These are phyloP conservation scores for Protosalanx chinensis DNA, from an alignment of 2,797 vertebrate genomes.

Conservation along the genomic window DNA sequence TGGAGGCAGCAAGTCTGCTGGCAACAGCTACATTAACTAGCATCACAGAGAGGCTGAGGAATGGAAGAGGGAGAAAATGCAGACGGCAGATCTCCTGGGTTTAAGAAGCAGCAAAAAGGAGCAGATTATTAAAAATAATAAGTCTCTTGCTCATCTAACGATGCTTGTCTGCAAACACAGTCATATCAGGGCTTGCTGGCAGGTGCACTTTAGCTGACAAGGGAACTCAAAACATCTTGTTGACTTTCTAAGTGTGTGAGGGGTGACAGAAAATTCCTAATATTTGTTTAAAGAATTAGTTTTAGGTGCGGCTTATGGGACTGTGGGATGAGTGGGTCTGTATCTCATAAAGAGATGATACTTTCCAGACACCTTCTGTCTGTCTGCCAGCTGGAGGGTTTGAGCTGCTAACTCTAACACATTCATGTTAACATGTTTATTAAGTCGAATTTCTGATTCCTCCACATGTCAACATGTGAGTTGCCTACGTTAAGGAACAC, in stretches of 20 bases:
- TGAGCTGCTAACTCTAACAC: neutral
- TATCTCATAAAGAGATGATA: constrained; percentile 40
- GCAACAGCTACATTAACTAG: constrained; percentile 52
- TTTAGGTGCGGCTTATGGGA: constrained; percentile 14
- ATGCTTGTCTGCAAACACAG: constrained; percentile 38
- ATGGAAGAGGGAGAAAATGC: constrained; percentile 40
- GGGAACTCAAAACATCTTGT: constrained; percentile 55
- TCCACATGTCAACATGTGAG: neutral
- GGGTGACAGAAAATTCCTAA: constrained; percentile 35
- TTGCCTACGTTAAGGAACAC: too few species aligned
- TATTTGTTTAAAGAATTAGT: constrained; percentile 32
- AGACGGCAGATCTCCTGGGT: constrained; percentile 55
- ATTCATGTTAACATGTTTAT: neutral
- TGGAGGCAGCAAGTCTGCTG: constrained; percentile 10
- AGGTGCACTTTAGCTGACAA: constrained; percentile 55
- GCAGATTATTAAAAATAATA: constrained; percentile 72
- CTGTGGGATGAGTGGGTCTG: constrained; percentile 3
- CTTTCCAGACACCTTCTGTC: neutral
- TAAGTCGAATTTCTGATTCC: neutral
- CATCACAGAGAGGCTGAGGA: constrained; percentile 21
- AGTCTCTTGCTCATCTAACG: constrained; percentile 59
- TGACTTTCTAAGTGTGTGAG: constrained; percentile 40
- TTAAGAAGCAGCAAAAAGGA: constrained; percentile 58
- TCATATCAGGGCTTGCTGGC: constrained; percentile 29
- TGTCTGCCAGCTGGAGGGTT: neutral